Evolutionary conservation across 1,140 invertebrate species (phyloP).

Genomic region (Pectinophora gossypiella): DNA sequence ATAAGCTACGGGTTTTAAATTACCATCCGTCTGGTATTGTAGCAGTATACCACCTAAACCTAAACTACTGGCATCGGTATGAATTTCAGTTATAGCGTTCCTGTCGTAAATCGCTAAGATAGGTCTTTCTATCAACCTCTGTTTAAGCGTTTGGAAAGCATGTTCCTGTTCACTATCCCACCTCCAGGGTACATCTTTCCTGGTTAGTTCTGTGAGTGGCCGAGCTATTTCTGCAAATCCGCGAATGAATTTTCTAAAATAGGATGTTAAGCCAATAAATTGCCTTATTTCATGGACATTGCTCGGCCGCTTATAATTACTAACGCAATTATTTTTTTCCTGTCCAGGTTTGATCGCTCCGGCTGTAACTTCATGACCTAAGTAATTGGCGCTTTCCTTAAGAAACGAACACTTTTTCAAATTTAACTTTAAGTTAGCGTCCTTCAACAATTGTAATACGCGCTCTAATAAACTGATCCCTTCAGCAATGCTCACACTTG

Average conservation of each 20-base stretch:
- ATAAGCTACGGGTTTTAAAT: too few relatives aligned
- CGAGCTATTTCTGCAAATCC: conserved; percentile 3
- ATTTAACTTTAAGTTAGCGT: conserved; percentile 5
- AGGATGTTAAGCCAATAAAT: conserved; percentile 1
- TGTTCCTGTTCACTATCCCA: neutral
- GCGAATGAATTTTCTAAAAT: neutral
- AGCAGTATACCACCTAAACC: too few relatives aligned
- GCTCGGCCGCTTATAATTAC: neutral
- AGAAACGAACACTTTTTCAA: conserved; percentile 3
- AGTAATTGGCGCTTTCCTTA: neutral
- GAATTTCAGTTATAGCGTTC: neutral
- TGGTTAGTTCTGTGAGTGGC: neutral
- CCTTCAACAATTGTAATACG: too few relatives aligned
- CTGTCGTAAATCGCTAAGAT: conserved; percentile 3
- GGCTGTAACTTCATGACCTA: conserved; percentile 3
- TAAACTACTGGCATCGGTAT: too few relatives aligned
- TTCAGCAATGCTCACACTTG: neutral
- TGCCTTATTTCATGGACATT: conserved; percentile 4
- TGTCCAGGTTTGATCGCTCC: conserved; percentile 1
- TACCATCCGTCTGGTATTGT: too few relatives aligned
- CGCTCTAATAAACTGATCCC: neutral
- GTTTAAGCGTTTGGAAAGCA: neutral
- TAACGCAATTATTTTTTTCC: neutral
- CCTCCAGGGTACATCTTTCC: neutral
- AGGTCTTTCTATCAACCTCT: neutral